These are phyloP conservation scores for Bombus cullumanus DNA, from an alignment of 1,140 invertebrate species.

Conservation along the genomic window DNA sequence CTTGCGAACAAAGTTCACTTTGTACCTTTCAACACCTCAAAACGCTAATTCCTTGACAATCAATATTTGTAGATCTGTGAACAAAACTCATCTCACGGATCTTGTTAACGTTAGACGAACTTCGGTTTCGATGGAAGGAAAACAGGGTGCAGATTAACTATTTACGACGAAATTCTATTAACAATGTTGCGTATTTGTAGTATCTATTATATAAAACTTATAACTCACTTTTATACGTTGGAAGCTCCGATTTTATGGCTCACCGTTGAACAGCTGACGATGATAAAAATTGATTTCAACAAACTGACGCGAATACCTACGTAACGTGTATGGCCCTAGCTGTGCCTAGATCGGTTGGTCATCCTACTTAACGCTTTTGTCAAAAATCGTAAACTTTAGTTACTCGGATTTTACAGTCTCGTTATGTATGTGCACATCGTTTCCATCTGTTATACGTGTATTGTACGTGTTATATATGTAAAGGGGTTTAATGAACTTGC, in stretches of 20 bases:
- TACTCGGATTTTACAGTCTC: too few species aligned
- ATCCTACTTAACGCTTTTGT: background rate
- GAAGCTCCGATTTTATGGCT: too few species aligned
- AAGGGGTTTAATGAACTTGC: slow-evolving; percentile 58
- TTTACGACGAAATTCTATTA: too few species aligned
- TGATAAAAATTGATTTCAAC: too few species aligned
- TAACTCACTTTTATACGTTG: too few species aligned
- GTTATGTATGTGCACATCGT: background rate
- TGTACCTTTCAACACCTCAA: slow-evolving; percentile 5
- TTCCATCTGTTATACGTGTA: background rate
- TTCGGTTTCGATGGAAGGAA: background rate
- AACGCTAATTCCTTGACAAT: background rate
- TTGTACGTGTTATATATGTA: too few species aligned
- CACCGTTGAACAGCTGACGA: too few species aligned
- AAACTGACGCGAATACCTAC: too few species aligned
- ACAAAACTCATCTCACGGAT: background rate
- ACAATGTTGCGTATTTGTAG: too few species aligned
- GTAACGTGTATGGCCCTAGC: too few species aligned
- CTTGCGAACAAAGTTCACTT: background rate
- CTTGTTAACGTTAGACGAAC: background rate
- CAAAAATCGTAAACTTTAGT: background rate
- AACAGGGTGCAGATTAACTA: too few species aligned
- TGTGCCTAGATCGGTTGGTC: fast-evolving
- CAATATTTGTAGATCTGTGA: background rate
- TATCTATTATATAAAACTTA: too few species aligned